A percentile compares a stretch with the other conserved stretches of the same genome.
Conservation (phyloP, 2,113 vertebrate genomes). For the Onychorhynchus coronatus region DNA sequence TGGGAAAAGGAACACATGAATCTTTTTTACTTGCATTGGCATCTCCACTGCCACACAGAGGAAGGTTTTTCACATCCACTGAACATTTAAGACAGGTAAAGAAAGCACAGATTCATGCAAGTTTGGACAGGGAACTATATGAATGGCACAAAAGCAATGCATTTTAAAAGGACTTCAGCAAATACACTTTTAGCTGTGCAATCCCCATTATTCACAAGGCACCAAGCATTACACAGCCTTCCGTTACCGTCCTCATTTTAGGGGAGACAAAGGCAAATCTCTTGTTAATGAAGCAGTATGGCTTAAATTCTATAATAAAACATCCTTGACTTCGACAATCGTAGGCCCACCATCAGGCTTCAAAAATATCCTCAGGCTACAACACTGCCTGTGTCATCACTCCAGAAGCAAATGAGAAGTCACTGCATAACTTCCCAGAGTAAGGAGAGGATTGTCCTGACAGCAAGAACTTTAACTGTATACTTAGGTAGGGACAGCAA, state of each 20-base stretch:
- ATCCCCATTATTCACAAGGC: background rate
- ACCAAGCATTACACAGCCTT: background rate
- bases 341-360: background rate
- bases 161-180: background rate
- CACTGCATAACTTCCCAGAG: background rate
- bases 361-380: background rate
- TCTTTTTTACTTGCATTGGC: background rate
- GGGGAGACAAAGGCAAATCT: background rate
- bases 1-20: background rate
- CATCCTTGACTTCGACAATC: background rate
- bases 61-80: background rate
- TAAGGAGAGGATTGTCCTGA: background rate
- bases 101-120: background rate
- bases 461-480: background rate
- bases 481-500: background rate
- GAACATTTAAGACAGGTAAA: background rate
- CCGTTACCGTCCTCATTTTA: background rate
- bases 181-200: background rate
- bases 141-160: background rate
- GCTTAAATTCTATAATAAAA: background rate
- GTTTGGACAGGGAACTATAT: background rate
- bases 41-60: background rate
- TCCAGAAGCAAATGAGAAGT: background rate
- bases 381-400: background rate
- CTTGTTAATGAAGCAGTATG: background rate